A percentile compares a stretch with the other conserved stretches of the same genome.
Evolutionary conservation across 2,113 vertebrate species (phyloP).

Genomic region (Petrocephalus microphthalmus): DNA sequence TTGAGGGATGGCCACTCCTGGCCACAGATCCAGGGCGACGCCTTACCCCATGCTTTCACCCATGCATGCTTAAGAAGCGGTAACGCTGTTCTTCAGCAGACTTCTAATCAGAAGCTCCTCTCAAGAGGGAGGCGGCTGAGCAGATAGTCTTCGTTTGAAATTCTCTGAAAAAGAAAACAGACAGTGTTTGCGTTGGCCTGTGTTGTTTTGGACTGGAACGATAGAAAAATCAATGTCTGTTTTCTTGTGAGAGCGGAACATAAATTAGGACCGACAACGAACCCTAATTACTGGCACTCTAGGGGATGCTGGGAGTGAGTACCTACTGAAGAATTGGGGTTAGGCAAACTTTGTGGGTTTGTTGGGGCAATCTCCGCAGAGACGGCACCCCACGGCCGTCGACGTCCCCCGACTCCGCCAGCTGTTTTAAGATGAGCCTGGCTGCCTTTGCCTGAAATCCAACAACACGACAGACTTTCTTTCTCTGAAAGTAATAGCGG

Average conservation of each 20-base stretch:
- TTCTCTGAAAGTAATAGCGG: slow-evolving; percentile 8
- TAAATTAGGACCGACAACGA: slow-evolving; percentile 7
- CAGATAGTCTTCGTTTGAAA: background rate
- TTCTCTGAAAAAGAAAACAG: background rate
- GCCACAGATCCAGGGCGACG: background rate
- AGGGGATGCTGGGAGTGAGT: background rate
- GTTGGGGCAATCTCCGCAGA: background rate
- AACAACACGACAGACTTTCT: background rate
- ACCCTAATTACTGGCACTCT: slow-evolving; percentile 10
- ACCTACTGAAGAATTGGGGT: background rate
- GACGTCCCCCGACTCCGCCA: background rate
- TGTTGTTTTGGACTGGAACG: background rate
- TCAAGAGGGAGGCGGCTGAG: background rate
- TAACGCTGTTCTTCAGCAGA: background rate
- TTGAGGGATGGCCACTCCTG: background rate
- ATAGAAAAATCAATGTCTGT: slow-evolving; percentile 11
- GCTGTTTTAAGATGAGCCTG: slow-evolving; percentile 6
- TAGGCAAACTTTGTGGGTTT: background rate
- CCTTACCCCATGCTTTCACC: background rate
- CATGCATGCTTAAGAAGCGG: background rate
- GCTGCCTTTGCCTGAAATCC: background rate
- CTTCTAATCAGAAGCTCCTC: slow-evolving; percentile 9
- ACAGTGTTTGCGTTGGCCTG: background rate
- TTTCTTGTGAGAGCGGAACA: slow-evolving; percentile 7
- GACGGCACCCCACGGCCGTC: background rate